Base-by-base conservation (phyloP, 2,888 invertebrate species). In the Agrotis puta region DNA sequence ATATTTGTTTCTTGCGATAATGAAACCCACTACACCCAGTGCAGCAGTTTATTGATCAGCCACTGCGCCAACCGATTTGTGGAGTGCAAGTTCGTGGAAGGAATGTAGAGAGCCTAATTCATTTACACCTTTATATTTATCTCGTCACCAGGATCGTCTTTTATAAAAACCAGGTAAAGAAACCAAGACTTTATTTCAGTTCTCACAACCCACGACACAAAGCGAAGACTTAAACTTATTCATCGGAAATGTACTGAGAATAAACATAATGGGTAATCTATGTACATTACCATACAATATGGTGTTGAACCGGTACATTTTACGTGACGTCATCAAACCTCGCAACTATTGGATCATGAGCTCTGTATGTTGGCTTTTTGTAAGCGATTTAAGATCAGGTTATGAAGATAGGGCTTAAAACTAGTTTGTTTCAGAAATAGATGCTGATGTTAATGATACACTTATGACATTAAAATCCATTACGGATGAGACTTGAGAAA, bases 201-300 rank as follows among this genome's bases (percentile, higher is more conserved):
- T 11, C 39, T 39, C 39, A 39, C 39, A 39, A 39, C 45, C 43
- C 51, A 69, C 58, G 7, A 24, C 43, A 48, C 51, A 43, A 50
- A 11, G 58, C 57, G 61, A 59, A 62, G 33, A 53, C 45, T 59
- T 70, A 24, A 70, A 73, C 53, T 63, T n/a, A 47, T 70, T 70
- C 67, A 51, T 64, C 58, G 58, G 61, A 70, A 59, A 71, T 70
- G 54, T 69, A 70, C 57, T 22, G 54, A 70, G 62, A 74, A 79
- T 67, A 56, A 70, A 67, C 59, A 79, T 59, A 82, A 75, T 70
- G 62, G 45, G 50, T 81, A 16, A 68, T 71, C 66, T 79, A 57
- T 73, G 43, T 48, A 11, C 24, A 79, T 83, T 85, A 77, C 64
- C 85, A 83, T 85, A 83, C 85, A 83, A 79, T 83, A 70, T 69